These are phyloP conservation scores for Solenodon paradoxus DNA, from an alignment of 2,113 vertebrate species.

Conservation along the genomic window DNA sequence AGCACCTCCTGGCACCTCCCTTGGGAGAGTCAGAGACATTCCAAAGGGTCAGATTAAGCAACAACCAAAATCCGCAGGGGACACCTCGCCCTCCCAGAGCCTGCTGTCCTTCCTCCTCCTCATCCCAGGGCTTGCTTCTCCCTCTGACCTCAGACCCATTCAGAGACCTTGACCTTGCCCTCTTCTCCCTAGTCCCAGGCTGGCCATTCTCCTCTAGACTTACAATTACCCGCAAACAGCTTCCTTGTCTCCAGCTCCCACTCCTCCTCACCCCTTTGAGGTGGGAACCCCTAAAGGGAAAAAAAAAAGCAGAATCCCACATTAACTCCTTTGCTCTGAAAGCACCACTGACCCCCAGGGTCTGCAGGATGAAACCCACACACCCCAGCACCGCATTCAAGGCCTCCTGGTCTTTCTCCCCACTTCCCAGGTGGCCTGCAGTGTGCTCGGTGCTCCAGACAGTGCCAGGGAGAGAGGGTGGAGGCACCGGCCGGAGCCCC, in stretches of 20 bases:
- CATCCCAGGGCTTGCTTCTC: not conserved
- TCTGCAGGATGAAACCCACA: not conserved
- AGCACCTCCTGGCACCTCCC: not conserved
- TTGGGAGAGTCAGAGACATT: not conserved
- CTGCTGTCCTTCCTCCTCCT: not conserved
- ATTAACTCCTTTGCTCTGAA: not conserved
- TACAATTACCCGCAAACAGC: not conserved
- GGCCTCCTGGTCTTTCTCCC: not conserved
- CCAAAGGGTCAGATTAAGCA: not conserved
- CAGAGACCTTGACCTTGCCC: not conserved
- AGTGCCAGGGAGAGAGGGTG: not conserved
- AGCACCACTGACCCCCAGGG: not conserved
- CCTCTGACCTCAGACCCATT: not conserved
- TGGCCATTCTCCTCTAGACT: too few relatives aligned
- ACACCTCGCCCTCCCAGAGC: too few relatives aligned
- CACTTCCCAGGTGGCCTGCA: not conserved
- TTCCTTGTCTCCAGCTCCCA: not conserved
- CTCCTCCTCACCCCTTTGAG: not conserved
- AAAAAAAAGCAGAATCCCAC: not conserved
- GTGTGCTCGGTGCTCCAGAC: not conserved
- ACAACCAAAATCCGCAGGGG: too few relatives aligned
- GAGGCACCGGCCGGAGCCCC: not conserved
- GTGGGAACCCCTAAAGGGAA: not conserved
- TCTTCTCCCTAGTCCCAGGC: not conserved
- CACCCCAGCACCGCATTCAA: too few relatives aligned